A percentile compares a stretch with the other conserved stretches of the same genome.
These are phyloP conservation scores for Noctilio leporinus DNA, from an alignment of 2,113 vertebrate species.

Conservation along the genomic window DNA sequence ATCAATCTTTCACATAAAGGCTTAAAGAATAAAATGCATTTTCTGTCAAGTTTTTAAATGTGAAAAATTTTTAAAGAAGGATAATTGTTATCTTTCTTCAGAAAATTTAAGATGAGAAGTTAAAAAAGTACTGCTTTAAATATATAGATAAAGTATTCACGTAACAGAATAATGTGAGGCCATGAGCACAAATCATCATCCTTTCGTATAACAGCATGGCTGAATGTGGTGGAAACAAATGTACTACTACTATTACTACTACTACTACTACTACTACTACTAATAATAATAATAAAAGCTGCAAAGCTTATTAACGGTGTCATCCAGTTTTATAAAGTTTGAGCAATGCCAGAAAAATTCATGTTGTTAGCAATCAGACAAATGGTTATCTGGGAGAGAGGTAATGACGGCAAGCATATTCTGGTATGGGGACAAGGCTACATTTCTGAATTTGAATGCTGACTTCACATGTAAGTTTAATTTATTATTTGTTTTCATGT, in stretches of 20 bases:
- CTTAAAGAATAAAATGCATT: not conserved
- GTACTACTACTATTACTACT: too few species aligned
- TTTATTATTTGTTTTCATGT: not conserved
- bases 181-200: not conserved
- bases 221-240: not conserved
- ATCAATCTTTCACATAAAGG: not conserved
- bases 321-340: not conserved
- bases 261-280: too few species aligned
- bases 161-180: not conserved
- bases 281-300: too few species aligned
- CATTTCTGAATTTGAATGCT: not conserved
- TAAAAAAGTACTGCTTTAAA: not conserved
- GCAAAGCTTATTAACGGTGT: not conserved
- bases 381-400: not conserved
- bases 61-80: not conserved
- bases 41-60: not conserved
- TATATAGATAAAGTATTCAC: not conserved
- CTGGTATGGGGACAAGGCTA: not conserved
- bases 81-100: not conserved
- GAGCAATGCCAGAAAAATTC: not conserved
- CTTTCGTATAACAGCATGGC: accelerated
- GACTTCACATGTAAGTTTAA: not conserved
- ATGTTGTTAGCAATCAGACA: not conserved
- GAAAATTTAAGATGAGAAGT: not conserved
- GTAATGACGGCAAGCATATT: not conserved